Base-by-base conservation (phyloP, 2,888 invertebrate species). In the Oscheius sp. region DNA sequence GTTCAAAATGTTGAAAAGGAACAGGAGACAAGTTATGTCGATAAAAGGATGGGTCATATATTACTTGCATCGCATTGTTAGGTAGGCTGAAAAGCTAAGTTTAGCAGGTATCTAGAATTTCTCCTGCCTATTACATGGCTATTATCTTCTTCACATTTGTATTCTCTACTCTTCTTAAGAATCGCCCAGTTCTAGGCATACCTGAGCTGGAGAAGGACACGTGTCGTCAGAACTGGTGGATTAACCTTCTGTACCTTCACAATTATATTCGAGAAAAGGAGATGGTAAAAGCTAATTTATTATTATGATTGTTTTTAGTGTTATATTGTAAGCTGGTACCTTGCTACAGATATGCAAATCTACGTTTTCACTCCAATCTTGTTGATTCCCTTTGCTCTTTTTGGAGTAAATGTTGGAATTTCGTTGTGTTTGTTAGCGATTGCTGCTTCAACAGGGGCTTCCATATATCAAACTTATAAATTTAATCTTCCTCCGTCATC, bases 281-380 rank as follows among this genome's bases (percentile, higher is more conserved):
- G 14, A 74, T 75, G 57, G 75, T 73, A 22, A 5, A 3, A 36
- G 9, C 38, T 9, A 38, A 14, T 6, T 8, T 3, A 57, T 3
- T 20, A 38, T 20, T 5, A 38, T 5, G 24, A 12, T 17, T 41
- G 5, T 41, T 44, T 65, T 33, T 54, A 77, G 73, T 80, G 80
- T 56, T 74, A 73, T 33, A 63, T 74, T 1, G 67, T 75, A 50
- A 72, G 77, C 1, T 80, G 81, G 81, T 81, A 80, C 45, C 54
- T 81, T 44, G 80, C 81, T n/a, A 74, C 78, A 0, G 81, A 81
- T 50, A 67, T 81, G 24, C 81, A 81, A 59, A 62, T 81, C 14
- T 81, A 69, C 68, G 44, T 81, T 12, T 61, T 77, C 41, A 70
- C 75, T 14, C 81, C 81, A n/a, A 8, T 81, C 1, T 17, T 81